Evolutionary conservation across 2,888 invertebrate genomes (phyloP).

Genomic region (Ferdinandea cuprea): DNA sequence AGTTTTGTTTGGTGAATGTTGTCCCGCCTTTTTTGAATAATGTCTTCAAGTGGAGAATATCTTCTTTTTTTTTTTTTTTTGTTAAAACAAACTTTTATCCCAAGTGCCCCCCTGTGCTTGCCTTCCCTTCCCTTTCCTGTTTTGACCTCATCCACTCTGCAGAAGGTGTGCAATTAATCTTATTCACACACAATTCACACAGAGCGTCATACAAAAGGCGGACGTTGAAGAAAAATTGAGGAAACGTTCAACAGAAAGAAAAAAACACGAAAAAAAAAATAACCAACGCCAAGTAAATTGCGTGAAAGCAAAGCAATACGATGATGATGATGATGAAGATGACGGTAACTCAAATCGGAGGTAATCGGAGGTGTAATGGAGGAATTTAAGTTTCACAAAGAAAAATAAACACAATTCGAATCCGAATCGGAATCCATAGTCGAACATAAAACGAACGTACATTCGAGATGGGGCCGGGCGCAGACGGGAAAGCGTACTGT

Average conservation of each 20-base stretch:
- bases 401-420: slow-evolving; percentile 13
- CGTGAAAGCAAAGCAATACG: slow-evolving; percentile 68
- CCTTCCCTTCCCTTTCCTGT: neutral
- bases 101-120: neutral
- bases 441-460: too few species aligned
- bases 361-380: slow-evolving; percentile 74
- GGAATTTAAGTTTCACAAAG: slow-evolving; percentile 58
- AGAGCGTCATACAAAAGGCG: slow-evolving; percentile 54
- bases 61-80: slow-evolving; percentile 1
- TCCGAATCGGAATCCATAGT: neutral
- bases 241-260: slow-evolving; percentile 4
- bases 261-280: slow-evolving; percentile 17
- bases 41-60: slow-evolving; percentile 44
- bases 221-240: slow-evolving; percentile 63
- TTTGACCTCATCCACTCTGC: slow-evolving; percentile 10
- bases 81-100: slow-evolving; percentile 4
- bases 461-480: neutral
- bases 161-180: slow-evolving; percentile 72
- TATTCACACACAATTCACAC: slow-evolving; percentile 74
- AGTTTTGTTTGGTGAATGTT: slow-evolving; percentile 20
- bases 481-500: neutral
- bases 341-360: slow-evolving; percentile 66
- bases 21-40: slow-evolving; percentile 65
- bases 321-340: slow-evolving; percentile 62
- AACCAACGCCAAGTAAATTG: slow-evolving; percentile 37